Base-by-base conservation (phyloP, 2,797 vertebrate species). In the Austrolebias charrua region DNA sequence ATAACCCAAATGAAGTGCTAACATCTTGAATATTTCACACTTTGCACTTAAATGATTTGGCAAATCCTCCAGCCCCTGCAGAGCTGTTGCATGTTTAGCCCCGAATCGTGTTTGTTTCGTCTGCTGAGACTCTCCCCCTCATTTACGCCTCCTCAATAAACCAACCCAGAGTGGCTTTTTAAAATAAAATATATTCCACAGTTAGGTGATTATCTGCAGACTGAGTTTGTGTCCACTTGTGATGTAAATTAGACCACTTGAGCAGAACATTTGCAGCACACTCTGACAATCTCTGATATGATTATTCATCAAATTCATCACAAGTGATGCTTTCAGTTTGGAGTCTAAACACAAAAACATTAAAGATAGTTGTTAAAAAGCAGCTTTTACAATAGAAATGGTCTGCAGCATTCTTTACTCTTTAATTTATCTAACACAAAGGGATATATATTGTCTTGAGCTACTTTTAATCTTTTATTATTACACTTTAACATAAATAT, bases 201-300 rank as follows among this genome's bases (percentile, higher is more conserved):
- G 15, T 35, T 15, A 6, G 16, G 16, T 13, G 24, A 4, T 16
- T 20, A 10, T 19, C 35, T 38, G 35, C 35, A 38, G 35, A 29
- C 18, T 43, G 29, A 13, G 28, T 28, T 20, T 20, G 42, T 29
- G 0, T 1, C 40, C 31, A 35, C 40, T 62, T 38, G 31, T 20
- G 47, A 49, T 45, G 52, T 49, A 45, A 60, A 51, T 56, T 15
- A 50, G 15, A 15, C 20, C 31, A 43, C 57, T 61, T 31, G 52
- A 47, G 46, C 4, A 44, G 2, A 56, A 54, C 42, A 38, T 38
- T 6, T 38, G 35, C 40, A 19, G 49, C 48, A 18, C 24, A 16
- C 29, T 29, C 47, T 38, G 44, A 61, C 49, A 33, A 15, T 45
- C 49, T 16, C 9, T 38, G 40, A 33, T 18, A 11, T 13, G 52